Conservation (phyloP, 2,113 vertebrate genomes). For the Ifrita kowaldi region DNA sequence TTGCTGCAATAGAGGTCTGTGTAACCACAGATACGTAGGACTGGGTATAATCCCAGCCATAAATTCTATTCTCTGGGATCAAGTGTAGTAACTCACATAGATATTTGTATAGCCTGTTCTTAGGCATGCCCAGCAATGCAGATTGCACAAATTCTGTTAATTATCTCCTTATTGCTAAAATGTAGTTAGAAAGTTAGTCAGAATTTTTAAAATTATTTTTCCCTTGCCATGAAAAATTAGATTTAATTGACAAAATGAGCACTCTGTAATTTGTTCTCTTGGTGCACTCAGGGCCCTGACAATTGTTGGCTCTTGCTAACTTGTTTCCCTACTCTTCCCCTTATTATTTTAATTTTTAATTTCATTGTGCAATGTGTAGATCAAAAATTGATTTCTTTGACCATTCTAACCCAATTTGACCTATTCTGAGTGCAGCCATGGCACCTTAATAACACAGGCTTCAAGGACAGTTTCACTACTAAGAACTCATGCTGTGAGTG, state of each 20-base stretch:
- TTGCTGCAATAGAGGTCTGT: background rate
- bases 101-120: background rate
- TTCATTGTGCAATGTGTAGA: background rate
- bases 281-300: background rate
- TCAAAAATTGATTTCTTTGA: background rate
- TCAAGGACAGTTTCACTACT: background rate
- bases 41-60: background rate
- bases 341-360: background rate
- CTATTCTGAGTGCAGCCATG: background rate
- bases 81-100: background rate
- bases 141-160: background rate
- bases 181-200: background rate
- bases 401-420: background rate
- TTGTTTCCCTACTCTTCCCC: background rate
- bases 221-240: background rate
- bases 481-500: background rate
- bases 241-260: background rate
- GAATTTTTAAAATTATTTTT: background rate
- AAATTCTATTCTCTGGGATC: background rate
- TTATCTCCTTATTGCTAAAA: background rate
- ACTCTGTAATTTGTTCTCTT: background rate
- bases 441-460: background rate
- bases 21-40: background rate
- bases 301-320: background rate
- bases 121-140: background rate